Base-by-base conservation (phyloP, 2,797 vertebrate genomes). In the Pempheris klunzingeri region DNA sequence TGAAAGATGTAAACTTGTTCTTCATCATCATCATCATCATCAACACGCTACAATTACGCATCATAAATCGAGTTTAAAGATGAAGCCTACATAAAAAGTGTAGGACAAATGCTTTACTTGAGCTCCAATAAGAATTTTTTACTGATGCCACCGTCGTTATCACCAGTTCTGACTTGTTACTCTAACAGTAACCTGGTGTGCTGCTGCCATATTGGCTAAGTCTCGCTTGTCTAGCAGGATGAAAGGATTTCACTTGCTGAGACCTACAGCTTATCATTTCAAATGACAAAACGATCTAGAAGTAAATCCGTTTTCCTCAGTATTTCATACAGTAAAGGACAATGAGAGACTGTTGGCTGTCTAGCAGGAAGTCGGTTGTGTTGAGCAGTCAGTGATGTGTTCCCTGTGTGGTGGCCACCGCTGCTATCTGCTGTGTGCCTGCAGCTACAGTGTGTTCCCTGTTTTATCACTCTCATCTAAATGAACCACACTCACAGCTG, bases 381-480 rank as follows among this genome's bases (percentile, higher is more conserved):
- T 65, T 73, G 80, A 85, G 67, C 53, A 70, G 83, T 61, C 60
- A 32, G 72, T 26, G 71, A 78, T 77, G 77, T 80, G 83, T 78
- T 88, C 64, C 43, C 54, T 57, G 63, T 49, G 76, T 44, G 79
- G 83, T 55, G 82, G 79, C 86, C 79, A 88, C 80, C 53, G 61
- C 77, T 78, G 83, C 85, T 91, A 83, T 91, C 86, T 87, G 83
- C 86, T 77, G 84, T 5, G 78, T 62, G 91, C 90, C 90, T 2
- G 68, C 85, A 91, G 92, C 90, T 84, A 90, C 83, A 88, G 81
- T 86, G 85, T 87, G 90, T 88, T 94, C 89, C 77, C 87, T 85
- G 84, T 92, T 88, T 87, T 92, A 94, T 92, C 89, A 90, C 83
- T 74, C 83, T 83, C 87, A 92, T 93, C 92, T 91, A 90, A 91